These are phyloP conservation scores for Dynastes hyllus DNA, from an alignment of 2,888 invertebrate genomes.

Conservation along the genomic window DNA sequence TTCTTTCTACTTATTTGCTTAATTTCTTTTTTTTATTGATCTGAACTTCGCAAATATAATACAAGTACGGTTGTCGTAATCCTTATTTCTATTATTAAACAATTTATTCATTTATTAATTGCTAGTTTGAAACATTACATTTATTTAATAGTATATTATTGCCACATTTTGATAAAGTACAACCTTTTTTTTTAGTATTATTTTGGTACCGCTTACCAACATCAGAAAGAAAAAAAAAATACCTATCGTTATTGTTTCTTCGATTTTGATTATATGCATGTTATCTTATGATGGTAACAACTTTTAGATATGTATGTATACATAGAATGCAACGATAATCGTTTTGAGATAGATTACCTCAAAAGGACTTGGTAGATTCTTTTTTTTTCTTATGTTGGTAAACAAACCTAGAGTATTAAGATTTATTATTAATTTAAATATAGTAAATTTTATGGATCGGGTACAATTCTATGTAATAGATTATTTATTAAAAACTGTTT, in stretches of 20 bases:
- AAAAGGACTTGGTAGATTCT: not conserved
- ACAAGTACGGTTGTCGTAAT: not conserved
- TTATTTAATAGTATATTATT: conserved; percentile 40
- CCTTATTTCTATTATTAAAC: not conserved
- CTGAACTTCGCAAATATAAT: not conserved
- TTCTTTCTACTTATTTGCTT: not conserved
- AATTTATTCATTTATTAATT: conserved; percentile 5
- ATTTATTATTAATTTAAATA: conserved; percentile 4
- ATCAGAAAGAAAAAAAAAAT: conserved; percentile 2
- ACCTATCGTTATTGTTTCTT: conserved; percentile 22
- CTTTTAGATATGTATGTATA: conserved; percentile 39
- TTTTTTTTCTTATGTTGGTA: not conserved
- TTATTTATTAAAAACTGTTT: not conserved
- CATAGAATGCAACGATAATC: not conserved
- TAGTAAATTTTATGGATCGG: not conserved
- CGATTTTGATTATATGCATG: conserved; percentile 12
- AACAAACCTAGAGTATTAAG: not conserved
- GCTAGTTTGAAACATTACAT: conserved; percentile 6
- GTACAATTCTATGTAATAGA: not conserved
- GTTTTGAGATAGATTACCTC: not conserved
- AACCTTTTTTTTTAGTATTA: not conserved
- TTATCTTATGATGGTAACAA: conserved; percentile 5
- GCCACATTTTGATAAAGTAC: conserved; percentile 49
- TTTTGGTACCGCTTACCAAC: conserved; percentile 4
- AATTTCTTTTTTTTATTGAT: conserved; percentile 12